Base-by-base conservation (phyloP, 1,140 invertebrate species). In the Magallana angulata region DNA sequence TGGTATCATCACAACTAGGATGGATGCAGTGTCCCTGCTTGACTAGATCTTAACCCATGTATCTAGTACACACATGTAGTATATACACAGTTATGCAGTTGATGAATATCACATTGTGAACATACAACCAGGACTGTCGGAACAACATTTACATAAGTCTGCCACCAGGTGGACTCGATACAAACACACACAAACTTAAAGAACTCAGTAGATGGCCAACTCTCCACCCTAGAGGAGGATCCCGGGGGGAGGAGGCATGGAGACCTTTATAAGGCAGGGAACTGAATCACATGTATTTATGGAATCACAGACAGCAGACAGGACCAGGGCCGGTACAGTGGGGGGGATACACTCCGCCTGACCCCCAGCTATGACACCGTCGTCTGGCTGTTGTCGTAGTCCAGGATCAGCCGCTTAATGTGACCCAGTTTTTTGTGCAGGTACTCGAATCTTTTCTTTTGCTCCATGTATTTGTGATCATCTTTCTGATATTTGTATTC, bases 361-460 rank as follows among this genome's bases (percentile, higher is more conserved):
- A 76, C 81, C 14, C 81, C 81, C n/a, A 7, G 87, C 87, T 91
- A 90, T 84, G 88, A 88, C 56, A 80, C 48, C 11, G 71, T 71
- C 24, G 89, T 56, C 57, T 88, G 86, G 36, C 85, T 87, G 88
- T 91, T 91, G 89, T 98, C 97, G 95, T 97, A 98, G 36, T 98
- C 97, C 85, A 96, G 93, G 18, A 98, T 97, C 92, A 98, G 96
- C 90, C 96, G 96, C 95, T 98, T 98, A 93, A 98, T 98, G 94
- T 98, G 97, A 88, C 97, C 97, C 94, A 99, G 95, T 94, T 98
- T 99, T 83, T 97, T 96, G 93, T 98, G 98, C 90, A 99, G 96
- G 94, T 98, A 98, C 88, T 97, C 96, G 94, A 98, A 98, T 87
- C 97, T 96, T 91, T 95, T 95, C 94, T 97, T 97, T 89, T 97